phyloP scores from a whole-genome alignment of 2,888 invertebrate species.

The Seira ritae region DNA sequence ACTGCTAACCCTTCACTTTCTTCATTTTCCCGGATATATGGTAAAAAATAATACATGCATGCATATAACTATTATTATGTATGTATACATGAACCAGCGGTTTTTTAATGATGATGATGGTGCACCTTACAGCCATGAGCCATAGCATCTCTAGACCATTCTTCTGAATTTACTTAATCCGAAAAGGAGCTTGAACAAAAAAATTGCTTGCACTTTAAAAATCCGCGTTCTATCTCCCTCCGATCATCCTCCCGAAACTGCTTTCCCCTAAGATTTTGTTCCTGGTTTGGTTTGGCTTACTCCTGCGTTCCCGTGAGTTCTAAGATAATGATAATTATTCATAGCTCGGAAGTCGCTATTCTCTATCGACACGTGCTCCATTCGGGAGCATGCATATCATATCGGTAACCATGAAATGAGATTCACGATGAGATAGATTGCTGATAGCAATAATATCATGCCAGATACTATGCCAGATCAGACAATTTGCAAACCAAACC shows the following conservation, averaged over 20 bases:
- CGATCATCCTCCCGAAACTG: neutral
- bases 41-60: neutral
- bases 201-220: constrained; percentile 5
- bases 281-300: neutral
- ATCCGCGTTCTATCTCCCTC: constrained; percentile 10
- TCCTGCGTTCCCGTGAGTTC: neutral
- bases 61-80: too few relatives aligned
- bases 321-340: constrained; percentile 61
- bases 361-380: constrained; percentile 60
- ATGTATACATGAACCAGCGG: too few relatives aligned
- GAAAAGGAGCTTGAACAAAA: constrained; percentile 6
- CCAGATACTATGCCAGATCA: too few relatives aligned
- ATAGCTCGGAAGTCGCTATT: constrained; percentile 55
- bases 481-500: constrained; percentile 9
- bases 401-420: constrained; percentile 52
- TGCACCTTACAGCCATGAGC: constrained; percentile 10
- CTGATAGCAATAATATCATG: constrained; percentile 9
- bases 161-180: constrained; percentile 13
- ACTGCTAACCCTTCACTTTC: constrained; percentile 52
- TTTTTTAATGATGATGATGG: constrained; percentile 5
- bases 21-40: neutral
- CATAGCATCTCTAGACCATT: neutral
- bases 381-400: constrained; percentile 5
- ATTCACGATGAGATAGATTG: constrained; percentile 19
- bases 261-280: neutral